These are phyloP conservation scores for Zaprionus capensis DNA, from an alignment of 1,140 invertebrate species.

Conservation along the genomic window DNA sequence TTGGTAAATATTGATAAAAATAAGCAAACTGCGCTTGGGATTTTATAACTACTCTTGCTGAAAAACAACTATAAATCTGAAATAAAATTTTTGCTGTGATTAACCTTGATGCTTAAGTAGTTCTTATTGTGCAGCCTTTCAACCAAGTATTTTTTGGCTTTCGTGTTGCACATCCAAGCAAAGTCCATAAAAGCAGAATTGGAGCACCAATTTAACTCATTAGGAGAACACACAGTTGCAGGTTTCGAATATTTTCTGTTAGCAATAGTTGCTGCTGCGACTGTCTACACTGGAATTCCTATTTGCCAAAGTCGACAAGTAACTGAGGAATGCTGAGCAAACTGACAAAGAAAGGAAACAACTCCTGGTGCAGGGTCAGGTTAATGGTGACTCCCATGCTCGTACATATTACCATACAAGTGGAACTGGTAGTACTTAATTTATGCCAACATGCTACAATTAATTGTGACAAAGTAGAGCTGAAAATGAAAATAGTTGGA, in stretches of 20 bases:
- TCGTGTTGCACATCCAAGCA: neutral
- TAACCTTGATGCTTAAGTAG: too few relatives aligned
- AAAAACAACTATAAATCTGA: too few relatives aligned
- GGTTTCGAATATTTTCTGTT: neutral
- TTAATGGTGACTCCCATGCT: slow-evolving; percentile 4
- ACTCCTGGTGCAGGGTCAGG: slow-evolving; percentile 13
- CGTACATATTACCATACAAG: slow-evolving; percentile 8
- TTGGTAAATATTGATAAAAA: too few relatives aligned
- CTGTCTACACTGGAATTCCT: slow-evolving; percentile 16
- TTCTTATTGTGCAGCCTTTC: too few relatives aligned
- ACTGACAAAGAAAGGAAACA: slow-evolving; percentile 7
- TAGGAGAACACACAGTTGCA: slow-evolving; percentile 1
- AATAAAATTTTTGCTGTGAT: too few relatives aligned
- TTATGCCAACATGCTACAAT: slow-evolving; percentile 58
- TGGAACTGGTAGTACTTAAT: slow-evolving; percentile 46
- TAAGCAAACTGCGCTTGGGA: too few relatives aligned
- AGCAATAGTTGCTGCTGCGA: neutral
- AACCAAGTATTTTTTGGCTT: too few relatives aligned
- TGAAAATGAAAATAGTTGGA: slow-evolving; percentile 43
- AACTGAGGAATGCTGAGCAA: slow-evolving; percentile 3
- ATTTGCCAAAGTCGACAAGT: slow-evolving; percentile 10
- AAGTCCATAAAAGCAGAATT: slow-evolving; percentile 1
- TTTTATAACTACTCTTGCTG: too few relatives aligned
- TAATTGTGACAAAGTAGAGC: slow-evolving; percentile 53
- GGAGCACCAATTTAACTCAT: slow-evolving; percentile 19